Evolutionary conservation across 2,113 vertebrate genomes (phyloP).

Genomic region (Setophaga kirtlandii): DNA sequence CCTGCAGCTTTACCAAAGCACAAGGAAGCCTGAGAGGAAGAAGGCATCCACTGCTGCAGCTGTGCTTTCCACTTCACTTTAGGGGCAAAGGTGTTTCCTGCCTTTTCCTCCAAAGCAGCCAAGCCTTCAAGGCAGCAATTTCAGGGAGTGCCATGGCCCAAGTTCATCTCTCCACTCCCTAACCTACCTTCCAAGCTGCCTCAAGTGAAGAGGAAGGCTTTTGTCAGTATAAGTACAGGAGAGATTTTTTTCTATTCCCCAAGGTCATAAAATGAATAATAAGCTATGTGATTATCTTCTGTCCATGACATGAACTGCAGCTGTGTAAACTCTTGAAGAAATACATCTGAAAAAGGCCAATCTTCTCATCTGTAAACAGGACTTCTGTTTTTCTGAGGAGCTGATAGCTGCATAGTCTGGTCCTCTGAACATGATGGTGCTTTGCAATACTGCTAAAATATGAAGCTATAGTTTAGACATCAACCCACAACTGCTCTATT

Average conservation of each 20-base stretch:
- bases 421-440: neutral
- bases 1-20: neutral
- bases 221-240: neutral
- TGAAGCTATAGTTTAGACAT: neutral
- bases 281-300: neutral
- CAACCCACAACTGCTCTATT: neutral
- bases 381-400: neutral
- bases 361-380: neutral
- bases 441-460: neutral
- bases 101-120: neutral
- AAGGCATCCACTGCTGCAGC: neutral
- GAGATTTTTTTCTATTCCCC: neutral
- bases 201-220: neutral
- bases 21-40: neutral
- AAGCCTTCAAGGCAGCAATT: neutral
- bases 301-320: neutral
- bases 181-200: neutral
- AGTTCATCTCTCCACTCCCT: neutral
- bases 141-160: neutral
- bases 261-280: neutral
- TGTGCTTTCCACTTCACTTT: neutral
- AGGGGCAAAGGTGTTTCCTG: neutral
- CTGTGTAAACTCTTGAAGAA: conserved; percentile 17
- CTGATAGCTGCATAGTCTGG: neutral
- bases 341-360: neutral